Evolutionary conservation across 2,888 invertebrate species (phyloP).

Genomic region (Amphipyra berbera): DNA sequence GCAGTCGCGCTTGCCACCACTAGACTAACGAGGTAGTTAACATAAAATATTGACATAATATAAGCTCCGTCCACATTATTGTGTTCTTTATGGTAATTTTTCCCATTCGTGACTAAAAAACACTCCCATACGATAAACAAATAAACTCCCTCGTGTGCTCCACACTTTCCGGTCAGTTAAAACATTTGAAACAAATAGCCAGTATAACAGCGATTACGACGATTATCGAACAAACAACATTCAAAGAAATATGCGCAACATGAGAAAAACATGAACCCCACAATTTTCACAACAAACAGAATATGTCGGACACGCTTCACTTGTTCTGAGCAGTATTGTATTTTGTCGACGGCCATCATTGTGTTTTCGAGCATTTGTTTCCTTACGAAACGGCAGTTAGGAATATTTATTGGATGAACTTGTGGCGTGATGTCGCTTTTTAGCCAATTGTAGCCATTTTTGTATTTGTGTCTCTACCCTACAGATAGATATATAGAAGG

Average conservation of each 20-base stretch:
- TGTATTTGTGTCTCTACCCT: conserved; percentile 61
- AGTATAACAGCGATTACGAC: conserved; percentile 56
- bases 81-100: conserved; percentile 40
- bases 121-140: conserved; percentile 40
- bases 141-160: conserved; percentile 38
- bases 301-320: conserved; percentile 86
- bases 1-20: no score
- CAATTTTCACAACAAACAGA: conserved; percentile 83
- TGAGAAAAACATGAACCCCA: conserved; percentile 77
- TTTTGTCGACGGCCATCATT: conserved; percentile 82
- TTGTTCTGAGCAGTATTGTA: conserved; percentile 84
- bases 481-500: conserved; percentile 71
- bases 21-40: no score
- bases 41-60: conserved; percentile 29
- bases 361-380: conserved; percentile 88
- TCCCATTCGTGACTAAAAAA: conserved; percentile 33
- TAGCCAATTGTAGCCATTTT: conserved; percentile 84
- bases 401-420: conserved; percentile 88
- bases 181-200: conserved; percentile 40
- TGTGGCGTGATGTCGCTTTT: conserved; percentile 85
- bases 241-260: conserved; percentile 69
- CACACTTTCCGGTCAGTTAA: conserved; percentile 52
- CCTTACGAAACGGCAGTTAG: conserved; percentile 87
- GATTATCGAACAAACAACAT: conserved; percentile 75
- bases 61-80: conserved; percentile 33